Base-by-base conservation (phyloP, 2,888 invertebrate genomes). In the Microdon myrmicae region DNA sequence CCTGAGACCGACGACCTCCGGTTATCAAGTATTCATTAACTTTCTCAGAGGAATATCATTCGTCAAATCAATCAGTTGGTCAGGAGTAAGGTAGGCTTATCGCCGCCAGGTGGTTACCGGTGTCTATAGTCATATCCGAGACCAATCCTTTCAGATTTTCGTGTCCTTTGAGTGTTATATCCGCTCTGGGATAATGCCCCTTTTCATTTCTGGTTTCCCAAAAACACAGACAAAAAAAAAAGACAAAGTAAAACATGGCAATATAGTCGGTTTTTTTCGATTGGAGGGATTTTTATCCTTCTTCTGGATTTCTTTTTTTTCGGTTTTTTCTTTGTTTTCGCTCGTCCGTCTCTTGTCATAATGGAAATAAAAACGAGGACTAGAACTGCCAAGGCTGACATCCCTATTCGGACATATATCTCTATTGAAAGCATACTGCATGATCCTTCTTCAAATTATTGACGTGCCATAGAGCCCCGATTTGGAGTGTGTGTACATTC, bases 1-100 rank as follows among this genome's bases (percentile, higher is more conserved):
- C 26, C 6, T 23, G 8, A 41, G 43, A 31, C 29, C 35, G 41
- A 19, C 35, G 43, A 39, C 44, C 51, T n/a, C n/a, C 35, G n/a
- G 45, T 56, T 51, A 61, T 61, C 61, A 61, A 61, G 49, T 61
- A 61, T 61, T 61, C 61, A 61, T 61, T 56, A 61, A 61, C 56
- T 45, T 56, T 39, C 45, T 41, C 41, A 19, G 44, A 31, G 17
- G 28, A 23, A 44, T 29, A 17, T n/a, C n/a, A n/a, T 39, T 45
- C 34, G 43, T 38, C 43, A 38, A 38, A 14, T 29, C 39, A 55
- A 55, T 61, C 55, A 48, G 61, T 37, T 47, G n/a, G n/a, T n/a
- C n/a, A n/a, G n/a, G 17, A 20, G 20, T 32, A 16, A 31, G 12
- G 19, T 23, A 37, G 38, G 31, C n/a, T n/a, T n/a, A n/a, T n/a